Base-by-base conservation (phyloP, 2,797 vertebrate genomes). In the Bradypus variegatus region DNA sequence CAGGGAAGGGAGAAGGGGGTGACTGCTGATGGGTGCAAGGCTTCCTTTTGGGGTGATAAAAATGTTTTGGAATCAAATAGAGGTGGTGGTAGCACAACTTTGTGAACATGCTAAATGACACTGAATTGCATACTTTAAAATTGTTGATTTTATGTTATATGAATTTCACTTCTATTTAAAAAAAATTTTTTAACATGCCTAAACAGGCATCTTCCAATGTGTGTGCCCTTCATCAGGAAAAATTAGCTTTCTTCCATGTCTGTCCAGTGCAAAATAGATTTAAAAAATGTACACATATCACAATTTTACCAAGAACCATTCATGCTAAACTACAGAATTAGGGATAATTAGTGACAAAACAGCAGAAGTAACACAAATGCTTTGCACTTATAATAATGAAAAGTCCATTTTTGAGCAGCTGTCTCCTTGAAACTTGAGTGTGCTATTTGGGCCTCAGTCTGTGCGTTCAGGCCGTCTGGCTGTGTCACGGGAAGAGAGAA, bases 1-100 rank as follows among this genome's bases (percentile, higher is more conserved):
- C 41, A 29, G 6, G 12, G 11, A 72, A 10, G 64, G 60, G 41
- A 36, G 29, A 64, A 29, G 58, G 36, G 29, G 77, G 31, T 25
- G 27, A 29, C 41, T n/a, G 1, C 25, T 18, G 5, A 25, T 38
- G 27, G 80, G 12, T 13, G 27, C 0, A 0, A 48, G 19, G 19
- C 38, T 77, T 89, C 50, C 72, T 58, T 86, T 41, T 18, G 11
- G 6, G 45, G 15, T 69, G 10, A n/a, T 36, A n/a, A 79, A 45
- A 75, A 53, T 8, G 25, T 16, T 29, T 73, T 75, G 55, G 19
- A n/a, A 70, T 31, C 31, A 31, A 77, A 45, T 25, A 67, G 76
- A 83, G n/a, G 23, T 72, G 25, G 0, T 55, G 60, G 31, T 45
- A 19, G 73, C 3, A 16, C n/a, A 45, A 6, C 21, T 25, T 38